These are phyloP conservation scores for Cnemophilus loriae DNA, from an alignment of 2,113 vertebrate species.

Conservation along the genomic window DNA sequence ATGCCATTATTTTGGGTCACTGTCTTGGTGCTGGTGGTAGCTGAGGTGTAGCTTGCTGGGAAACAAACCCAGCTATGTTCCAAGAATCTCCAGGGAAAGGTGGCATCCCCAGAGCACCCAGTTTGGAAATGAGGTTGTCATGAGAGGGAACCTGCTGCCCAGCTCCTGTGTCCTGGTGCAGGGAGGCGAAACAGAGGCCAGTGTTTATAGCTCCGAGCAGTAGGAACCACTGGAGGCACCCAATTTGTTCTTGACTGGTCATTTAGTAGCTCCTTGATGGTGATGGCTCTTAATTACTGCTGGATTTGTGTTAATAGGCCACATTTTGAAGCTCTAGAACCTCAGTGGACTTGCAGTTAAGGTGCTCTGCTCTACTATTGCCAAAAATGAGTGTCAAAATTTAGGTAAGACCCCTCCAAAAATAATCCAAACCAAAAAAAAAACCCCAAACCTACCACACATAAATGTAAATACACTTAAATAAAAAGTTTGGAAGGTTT, in stretches of 20 bases:
- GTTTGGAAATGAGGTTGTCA: not conserved
- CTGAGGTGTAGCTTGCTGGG: not conserved
- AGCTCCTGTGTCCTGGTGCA: not conserved
- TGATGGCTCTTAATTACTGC: not conserved
- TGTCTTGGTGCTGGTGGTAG: not conserved
- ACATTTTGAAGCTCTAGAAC: not conserved
- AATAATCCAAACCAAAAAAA: too few relatives aligned
- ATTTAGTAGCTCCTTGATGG: not conserved
- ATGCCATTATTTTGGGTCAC: not conserved
- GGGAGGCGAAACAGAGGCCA: not conserved
- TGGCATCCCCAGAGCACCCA: not conserved
- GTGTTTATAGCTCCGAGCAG: not conserved
- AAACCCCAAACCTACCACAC: accelerated
- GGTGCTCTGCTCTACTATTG: not conserved
- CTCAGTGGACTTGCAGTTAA: not conserved
- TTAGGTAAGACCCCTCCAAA: not conserved
- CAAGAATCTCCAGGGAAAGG: accelerated
- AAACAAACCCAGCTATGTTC: not conserved
- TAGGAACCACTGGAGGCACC: not conserved
- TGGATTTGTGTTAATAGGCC: not conserved
- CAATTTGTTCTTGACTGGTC: not conserved
- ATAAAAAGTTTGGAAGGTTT: not conserved
- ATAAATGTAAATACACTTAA: not conserved
- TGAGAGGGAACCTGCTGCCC: not conserved
- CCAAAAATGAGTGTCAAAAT: not conserved